Evolutionary conservation across 1,140 invertebrate genomes (phyloP).

Genomic region (Agrypnia vestita): DNA sequence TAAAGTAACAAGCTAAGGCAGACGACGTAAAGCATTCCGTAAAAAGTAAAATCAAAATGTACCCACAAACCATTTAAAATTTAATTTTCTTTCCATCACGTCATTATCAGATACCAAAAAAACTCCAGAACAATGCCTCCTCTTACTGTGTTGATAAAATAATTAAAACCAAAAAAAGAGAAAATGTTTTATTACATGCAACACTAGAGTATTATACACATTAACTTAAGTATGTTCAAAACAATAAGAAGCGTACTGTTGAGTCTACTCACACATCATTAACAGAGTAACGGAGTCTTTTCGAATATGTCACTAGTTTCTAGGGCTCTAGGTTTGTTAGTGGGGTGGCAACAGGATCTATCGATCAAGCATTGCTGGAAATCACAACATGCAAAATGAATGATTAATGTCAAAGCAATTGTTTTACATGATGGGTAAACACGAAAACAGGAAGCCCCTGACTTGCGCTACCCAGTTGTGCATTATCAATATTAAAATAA

Average conservation of each 20-base stretch:
- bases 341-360: slow-evolving; percentile 41
- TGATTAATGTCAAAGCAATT: slow-evolving; percentile 27
- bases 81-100: neutral
- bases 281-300: slow-evolving; percentile 37
- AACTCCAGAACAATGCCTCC: neutral
- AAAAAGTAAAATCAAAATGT: too few relatives aligned
- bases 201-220: slow-evolving; percentile 2
- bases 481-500: too few relatives aligned
- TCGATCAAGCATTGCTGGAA: slow-evolving; percentile 49
- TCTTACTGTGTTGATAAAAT: slow-evolving; percentile 2
- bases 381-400: slow-evolving; percentile 24
- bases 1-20: too few relatives aligned
- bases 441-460: too few relatives aligned
- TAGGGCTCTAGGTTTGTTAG: slow-evolving; percentile 37
- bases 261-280: slow-evolving; percentile 31
- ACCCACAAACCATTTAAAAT: neutral
- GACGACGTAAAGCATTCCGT: too few relatives aligned
- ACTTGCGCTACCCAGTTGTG: too few relatives aligned
- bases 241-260: too few relatives aligned
- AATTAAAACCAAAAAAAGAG: neutral
- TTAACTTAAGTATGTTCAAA: neutral
- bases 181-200: slow-evolving; percentile 30
- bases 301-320: slow-evolving; percentile 28
- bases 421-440: slow-evolving; percentile 9
- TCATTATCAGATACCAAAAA: neutral